A percentile compares a stretch with the other conserved stretches of the same genome.
phyloP scores from a whole-genome alignment of 2,113 vertebrate species.

The Scartelaos histophorus region DNA sequence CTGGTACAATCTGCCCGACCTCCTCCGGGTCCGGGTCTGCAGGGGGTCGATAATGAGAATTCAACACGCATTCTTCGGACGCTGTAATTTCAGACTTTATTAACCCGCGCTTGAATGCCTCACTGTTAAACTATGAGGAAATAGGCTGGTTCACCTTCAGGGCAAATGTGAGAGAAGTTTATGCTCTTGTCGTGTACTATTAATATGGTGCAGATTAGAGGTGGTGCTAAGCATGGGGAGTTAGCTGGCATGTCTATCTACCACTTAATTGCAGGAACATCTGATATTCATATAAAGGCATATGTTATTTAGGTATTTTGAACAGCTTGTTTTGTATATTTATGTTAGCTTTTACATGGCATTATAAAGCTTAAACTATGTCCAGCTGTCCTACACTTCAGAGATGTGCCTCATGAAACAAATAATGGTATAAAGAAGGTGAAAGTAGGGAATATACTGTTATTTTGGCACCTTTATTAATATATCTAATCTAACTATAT shows the following conservation, averaged over 20 bases:
- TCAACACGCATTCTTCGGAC: background rate
- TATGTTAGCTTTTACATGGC: background rate
- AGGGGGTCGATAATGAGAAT: background rate
- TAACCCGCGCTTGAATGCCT: background rate
- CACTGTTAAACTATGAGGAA: constrained; percentile 2
- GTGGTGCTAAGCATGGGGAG: background rate
- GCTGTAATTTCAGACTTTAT: constrained; percentile 7
- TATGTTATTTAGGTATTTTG: background rate
- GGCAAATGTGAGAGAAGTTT: background rate
- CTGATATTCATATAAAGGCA: background rate
- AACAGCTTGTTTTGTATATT: background rate
- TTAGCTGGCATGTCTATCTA: background rate
- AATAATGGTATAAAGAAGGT: background rate
- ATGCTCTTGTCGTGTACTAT: background rate
- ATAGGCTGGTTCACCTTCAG: background rate
- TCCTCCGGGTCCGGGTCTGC: constrained; percentile 1
- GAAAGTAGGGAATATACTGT: too few species aligned
- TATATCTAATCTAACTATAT: background rate
- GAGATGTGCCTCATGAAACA: background rate
- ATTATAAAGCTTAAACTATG: background rate
- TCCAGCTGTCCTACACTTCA: background rate
- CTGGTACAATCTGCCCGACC: constrained; percentile 23
- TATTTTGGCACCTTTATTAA: background rate
- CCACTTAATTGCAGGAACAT: background rate
- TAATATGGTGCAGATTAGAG: background rate